Conservation (phyloP, 2,888 invertebrate genomes). For the Metacarcinus magister region DNA sequence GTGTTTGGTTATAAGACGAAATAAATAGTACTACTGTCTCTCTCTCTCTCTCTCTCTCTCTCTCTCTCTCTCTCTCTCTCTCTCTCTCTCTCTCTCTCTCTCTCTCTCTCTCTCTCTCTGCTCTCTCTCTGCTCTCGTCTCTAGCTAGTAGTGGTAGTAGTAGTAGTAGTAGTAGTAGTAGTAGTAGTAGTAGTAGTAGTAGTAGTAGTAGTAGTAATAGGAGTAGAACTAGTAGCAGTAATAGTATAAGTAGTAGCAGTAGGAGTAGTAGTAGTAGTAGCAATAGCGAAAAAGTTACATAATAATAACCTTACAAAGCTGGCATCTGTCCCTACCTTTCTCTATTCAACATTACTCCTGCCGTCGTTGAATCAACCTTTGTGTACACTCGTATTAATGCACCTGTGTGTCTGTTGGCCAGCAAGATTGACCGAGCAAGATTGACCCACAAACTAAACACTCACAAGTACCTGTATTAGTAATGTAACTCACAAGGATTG, state of each 20-base stretch:
- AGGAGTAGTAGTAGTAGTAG: too few species aligned
- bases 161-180: too few species aligned
- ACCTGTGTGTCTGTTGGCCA: neutral
- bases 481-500: neutral
- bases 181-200: too few species aligned
- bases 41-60: constrained; percentile 39
- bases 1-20: too few species aligned
- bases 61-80: constrained; percentile 33
- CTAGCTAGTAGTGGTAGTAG: too few species aligned
- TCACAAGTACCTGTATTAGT: neutral
- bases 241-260: too few species aligned
- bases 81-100: constrained; percentile 4
- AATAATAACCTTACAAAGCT: neutral
- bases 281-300: too few species aligned
- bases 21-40: neutral
- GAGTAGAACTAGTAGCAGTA: too few species aligned
- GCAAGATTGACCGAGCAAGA: neutral
- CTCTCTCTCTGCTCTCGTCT: too few species aligned
- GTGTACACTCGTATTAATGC: neutral
- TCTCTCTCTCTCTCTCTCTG: neutral
- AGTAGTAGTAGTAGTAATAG: too few species aligned
- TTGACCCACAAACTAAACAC: neutral
- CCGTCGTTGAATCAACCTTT: neutral
- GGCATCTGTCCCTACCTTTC: too few species aligned
- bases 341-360: neutral